Base-by-base conservation (phyloP, 1,140 invertebrate genomes). In the Zelostemma sp. region DNA sequence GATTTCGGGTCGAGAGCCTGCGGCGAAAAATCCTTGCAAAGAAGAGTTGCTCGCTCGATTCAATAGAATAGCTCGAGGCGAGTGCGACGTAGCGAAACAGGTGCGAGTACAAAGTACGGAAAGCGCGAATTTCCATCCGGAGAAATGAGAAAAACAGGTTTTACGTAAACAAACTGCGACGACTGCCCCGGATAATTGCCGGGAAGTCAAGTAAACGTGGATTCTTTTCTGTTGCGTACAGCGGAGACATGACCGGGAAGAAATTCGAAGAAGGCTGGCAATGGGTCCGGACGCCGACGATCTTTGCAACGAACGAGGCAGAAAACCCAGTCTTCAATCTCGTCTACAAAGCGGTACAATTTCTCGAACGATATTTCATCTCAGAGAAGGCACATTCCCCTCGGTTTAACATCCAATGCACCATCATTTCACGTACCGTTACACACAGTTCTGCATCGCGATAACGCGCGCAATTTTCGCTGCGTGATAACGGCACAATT, bases 161-260 rank as follows among this genome's bases (percentile, higher is more conserved):
- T 28, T 28, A n/a, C n/a, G n/a, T n/a, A n/a, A n/a, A n/a, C n/a
- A n/a, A n/a, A n/a, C n/a, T n/a, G n/a, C n/a, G n/a, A n/a, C n/a
- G n/a, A n/a, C n/a, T n/a, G n/a, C n/a, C n/a, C n/a, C 33, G 33
- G 11, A 35, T 2, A 35, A 35, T 9, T 9, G 33, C 33, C n/a
- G n/a, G 33, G 11, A 35, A 35, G n/a, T n/a, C 2, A 9, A n/a
- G 11, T 11, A 9, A 3, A 25, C 8, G 51, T 48, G 64, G 60
- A 25, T 25, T n/a, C n/a, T 74, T 69, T 76, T 70, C 58, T 72
- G 59, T 73, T 76, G 75, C 80, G 67, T 90, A 46, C 86, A 95
- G 93, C 90, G 93, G 79, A 89, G 92, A 74, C 96, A 94, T 90
- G 95, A 97, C 80, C 88, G 95, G 60, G 95, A 97, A 83, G 95